Percentiles rank a stretch among this genome's conserved stretches.
phyloP scores from a whole-genome alignment of 2,888 invertebrate species.

The Resseliella maxima region DNA sequence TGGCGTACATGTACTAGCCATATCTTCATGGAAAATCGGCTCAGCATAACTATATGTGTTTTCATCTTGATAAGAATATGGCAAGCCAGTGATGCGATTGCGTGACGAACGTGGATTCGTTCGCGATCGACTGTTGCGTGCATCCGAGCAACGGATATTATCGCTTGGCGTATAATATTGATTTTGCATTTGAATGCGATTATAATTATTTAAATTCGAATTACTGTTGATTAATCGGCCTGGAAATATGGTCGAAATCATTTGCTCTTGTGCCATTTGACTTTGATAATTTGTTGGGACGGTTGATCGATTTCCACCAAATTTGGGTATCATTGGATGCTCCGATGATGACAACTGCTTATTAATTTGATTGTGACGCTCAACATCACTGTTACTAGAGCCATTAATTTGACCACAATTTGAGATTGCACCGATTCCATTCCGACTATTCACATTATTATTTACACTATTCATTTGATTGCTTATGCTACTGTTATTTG shows the following conservation, averaged over 20 bases:
- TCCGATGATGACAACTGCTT: conserved; percentile 62
- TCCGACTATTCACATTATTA: conserved; percentile 54
- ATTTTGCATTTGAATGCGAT: conserved; percentile 56
- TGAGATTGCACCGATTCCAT: background rate
- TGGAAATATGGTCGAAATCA: conserved; percentile 65
- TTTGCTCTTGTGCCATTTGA: background rate
- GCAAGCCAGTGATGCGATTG: conserved; percentile 63
- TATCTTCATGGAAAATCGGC: conserved; percentile 84
- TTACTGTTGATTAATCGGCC: conserved; percentile 62
- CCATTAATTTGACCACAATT: conserved; percentile 56
- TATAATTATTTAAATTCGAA: conserved; percentile 62
- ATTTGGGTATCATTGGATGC: conserved; percentile 41
- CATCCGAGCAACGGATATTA: conserved; percentile 43
- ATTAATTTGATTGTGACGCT: conserved; percentile 66
- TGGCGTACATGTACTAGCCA: conserved; percentile 68
- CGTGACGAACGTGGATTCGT: conserved; percentile 66
- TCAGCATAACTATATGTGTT: conserved; percentile 69
- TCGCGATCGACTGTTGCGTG: conserved; percentile 61
- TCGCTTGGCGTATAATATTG: conserved; percentile 60
- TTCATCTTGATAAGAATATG: conserved; percentile 45
- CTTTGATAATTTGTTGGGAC: conserved; percentile 57
- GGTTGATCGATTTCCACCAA: conserved; percentile 61
- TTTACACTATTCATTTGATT: conserved; percentile 55
- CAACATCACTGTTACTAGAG: conserved; percentile 64
- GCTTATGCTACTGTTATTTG: conserved; percentile 54